Conservation (phyloP, 37 sponge, comb jelly and placozoan genomes). For the Cliona cf. orientalis region DNA sequence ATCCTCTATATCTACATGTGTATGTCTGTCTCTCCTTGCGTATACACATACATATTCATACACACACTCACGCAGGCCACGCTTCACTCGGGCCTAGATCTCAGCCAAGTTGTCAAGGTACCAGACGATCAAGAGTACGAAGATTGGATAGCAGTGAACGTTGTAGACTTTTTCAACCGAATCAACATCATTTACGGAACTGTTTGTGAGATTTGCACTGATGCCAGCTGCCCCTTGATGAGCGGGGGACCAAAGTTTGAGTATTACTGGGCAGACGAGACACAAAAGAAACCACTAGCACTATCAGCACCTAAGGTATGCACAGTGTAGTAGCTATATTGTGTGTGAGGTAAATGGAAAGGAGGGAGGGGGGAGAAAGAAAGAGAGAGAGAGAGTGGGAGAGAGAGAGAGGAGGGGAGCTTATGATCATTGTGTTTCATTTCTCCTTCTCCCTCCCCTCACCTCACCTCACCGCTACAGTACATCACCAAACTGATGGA, state of each 20-base stretch:
- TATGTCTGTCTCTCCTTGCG: background rate
- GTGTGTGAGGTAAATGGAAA: background rate
- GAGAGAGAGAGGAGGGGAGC: too few species aligned
- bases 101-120: conserved; percentile 72
- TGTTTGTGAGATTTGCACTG: conserved; percentile 80
- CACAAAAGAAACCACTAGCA: conserved; percentile 83
- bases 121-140: conserved; percentile 77
- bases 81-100: conserved; percentile 87
- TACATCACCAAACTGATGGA: conserved; percentile 86
- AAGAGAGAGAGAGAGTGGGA: background rate
- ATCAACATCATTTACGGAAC: conserved; percentile 95
- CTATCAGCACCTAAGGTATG: conserved; percentile 74
- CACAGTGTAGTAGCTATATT: background rate
- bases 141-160: conserved; percentile 95
- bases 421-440: too few species aligned
- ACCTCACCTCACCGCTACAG: conserved; percentile 15
- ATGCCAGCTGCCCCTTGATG: conserved; percentile 80
- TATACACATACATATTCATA: background rate
- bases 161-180: conserved; percentile 96
- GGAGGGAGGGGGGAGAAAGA: background rate
- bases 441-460: background rate
- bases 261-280: conserved; percentile 94
- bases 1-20: background rate
- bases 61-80: conserved; percentile 66
- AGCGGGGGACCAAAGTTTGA: conserved; percentile 94